phyloP scores from a whole-genome alignment of 1,140 invertebrate genomes.

The Drosophila albomicans region DNA sequence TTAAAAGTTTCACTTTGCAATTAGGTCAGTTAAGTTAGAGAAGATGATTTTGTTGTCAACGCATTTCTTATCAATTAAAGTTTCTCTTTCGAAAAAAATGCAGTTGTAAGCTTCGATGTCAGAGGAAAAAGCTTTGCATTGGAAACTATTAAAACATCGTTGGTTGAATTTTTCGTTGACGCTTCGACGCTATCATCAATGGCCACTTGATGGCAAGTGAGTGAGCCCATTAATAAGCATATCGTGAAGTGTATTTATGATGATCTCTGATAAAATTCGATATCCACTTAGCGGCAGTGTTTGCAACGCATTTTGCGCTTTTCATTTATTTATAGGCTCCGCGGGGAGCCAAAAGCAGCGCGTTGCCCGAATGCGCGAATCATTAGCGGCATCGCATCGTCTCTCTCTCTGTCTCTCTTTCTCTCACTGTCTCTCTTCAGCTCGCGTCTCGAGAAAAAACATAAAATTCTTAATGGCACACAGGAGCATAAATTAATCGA shows the following conservation, averaged over 20 bases:
- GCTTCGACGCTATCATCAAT: too few species aligned
- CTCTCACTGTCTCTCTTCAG: too few species aligned
- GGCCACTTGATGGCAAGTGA: not conserved
- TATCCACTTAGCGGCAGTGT: not conserved
- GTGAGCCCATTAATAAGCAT: not conserved
- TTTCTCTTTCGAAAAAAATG: too few species aligned
- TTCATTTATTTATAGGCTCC: conserved; percentile 15
- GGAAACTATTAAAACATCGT: too few species aligned
- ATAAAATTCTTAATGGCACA: conserved; percentile 28
- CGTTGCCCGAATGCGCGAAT: not conserved
- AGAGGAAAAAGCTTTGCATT: too few species aligned
- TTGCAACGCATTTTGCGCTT: not conserved
- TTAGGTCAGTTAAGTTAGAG: too few species aligned
- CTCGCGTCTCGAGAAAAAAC: not conserved
- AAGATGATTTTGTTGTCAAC: too few species aligned
- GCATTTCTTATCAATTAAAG: too few species aligned
- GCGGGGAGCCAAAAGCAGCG: not conserved
- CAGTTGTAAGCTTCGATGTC: too few species aligned
- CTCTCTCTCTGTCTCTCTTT: too few species aligned
- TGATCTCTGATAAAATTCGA: not conserved
- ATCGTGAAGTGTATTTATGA: not conserved
- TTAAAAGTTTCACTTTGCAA: too few species aligned
- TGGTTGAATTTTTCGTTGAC: too few species aligned
- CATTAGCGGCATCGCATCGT: conserved; percentile 10
- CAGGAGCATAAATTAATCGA: conserved; percentile 34